These are phyloP conservation scores for Syrmaticus mikado DNA, from an alignment of 2,113 vertebrate species.

Conservation along the genomic window DNA sequence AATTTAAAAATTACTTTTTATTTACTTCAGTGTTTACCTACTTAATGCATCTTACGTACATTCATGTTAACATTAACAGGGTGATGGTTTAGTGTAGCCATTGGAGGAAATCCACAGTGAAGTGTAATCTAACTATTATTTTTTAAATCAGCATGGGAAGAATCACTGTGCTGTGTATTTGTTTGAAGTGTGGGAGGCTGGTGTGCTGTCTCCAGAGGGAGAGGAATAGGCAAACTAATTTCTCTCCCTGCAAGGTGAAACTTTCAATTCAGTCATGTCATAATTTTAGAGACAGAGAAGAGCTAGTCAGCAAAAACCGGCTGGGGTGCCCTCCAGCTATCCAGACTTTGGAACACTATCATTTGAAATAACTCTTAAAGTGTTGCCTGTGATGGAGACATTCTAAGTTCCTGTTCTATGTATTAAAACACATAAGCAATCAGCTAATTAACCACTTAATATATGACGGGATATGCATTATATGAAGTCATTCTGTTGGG, in stretches of 20 bases:
- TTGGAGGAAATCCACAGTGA: neutral
- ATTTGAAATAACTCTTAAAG: neutral
- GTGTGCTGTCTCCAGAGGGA: constrained; percentile 12
- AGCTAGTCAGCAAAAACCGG: constrained; percentile 52
- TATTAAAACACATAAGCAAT: neutral
- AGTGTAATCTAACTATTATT: neutral
- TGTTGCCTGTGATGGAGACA: neutral
- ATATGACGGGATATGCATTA: neutral
- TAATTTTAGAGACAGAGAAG: constrained; percentile 46
- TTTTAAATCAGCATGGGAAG: constrained; percentile 5
- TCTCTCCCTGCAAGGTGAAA: constrained; percentile 59
- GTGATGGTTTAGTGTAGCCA: neutral
- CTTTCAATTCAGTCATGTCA: constrained; percentile 43
- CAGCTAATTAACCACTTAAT: neutral
- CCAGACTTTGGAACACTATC: neutral
- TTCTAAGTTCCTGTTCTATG: neutral
- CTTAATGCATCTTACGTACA: neutral
- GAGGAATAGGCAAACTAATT: constrained; percentile 21
- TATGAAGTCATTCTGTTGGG: neutral
- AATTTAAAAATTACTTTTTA: neutral
- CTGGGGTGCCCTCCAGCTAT: constrained; percentile 52
- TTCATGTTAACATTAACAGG: neutral
- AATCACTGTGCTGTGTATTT: neutral
- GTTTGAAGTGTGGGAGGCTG: constrained; percentile 37
- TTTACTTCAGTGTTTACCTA: neutral